phyloP scores from a whole-genome alignment of 2,888 invertebrate species.

The Apamea anceps region DNA sequence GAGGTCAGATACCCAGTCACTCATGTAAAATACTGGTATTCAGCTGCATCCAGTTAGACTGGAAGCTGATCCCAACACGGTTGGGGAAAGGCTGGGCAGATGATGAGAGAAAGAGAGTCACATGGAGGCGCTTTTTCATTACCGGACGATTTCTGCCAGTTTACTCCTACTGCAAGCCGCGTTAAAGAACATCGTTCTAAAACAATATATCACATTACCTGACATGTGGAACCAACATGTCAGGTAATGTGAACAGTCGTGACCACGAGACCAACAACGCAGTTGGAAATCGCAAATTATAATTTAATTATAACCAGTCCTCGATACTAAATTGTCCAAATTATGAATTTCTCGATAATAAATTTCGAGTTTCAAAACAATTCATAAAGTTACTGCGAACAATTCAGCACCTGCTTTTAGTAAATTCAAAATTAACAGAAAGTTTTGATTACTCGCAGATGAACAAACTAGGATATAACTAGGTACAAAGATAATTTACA shows the following conservation, averaged over 20 bases:
- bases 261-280: not conserved
- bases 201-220: not conserved
- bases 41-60: no score
- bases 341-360: conserved; percentile 26
- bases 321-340: conserved; percentile 8
- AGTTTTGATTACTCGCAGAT: conserved; percentile 44
- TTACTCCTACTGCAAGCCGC: no score
- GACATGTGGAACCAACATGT: not conserved
- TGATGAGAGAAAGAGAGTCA: no score
- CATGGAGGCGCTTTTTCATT: no score
- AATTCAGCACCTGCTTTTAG: conserved; percentile 37
- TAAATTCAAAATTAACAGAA: conserved; percentile 42
- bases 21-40: no score
- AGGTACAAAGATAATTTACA: conserved; percentile 23
- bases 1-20: no score
- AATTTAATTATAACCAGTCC: conserved; percentile 14
- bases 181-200: no score
- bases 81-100: no score
- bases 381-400: conserved; percentile 26
- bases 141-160: no score
- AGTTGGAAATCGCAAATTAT: conserved; percentile 8
- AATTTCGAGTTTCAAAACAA: conserved; percentile 36
- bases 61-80: no score
- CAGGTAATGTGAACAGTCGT: not conserved
- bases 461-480: conserved; percentile 6